Conservation (phyloP, 2,888 invertebrate species). For the Horisme vitalbata region DNA sequence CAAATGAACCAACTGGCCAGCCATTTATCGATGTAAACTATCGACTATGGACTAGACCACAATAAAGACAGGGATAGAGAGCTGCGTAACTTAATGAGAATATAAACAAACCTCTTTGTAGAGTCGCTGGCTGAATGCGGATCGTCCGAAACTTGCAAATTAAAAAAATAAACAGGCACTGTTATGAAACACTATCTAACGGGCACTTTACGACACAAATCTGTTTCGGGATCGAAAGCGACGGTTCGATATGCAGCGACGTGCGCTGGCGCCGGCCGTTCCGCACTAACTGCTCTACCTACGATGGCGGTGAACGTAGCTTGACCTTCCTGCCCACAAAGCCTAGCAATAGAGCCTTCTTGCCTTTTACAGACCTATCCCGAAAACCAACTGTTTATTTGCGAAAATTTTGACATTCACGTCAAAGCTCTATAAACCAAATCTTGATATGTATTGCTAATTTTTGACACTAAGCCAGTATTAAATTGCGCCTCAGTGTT, state of each 20-base stretch:
- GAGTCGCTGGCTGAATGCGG: slow-evolving; percentile 54
- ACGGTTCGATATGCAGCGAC: slow-evolving; percentile 43
- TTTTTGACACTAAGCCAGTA: too few species aligned
- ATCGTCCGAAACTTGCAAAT: slow-evolving; percentile 50
- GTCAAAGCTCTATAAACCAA: too few species aligned
- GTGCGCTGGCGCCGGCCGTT: slow-evolving; percentile 71
- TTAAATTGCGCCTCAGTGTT: too few species aligned
- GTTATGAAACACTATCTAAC: slow-evolving; percentile 71
- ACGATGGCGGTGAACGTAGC: slow-evolving; percentile 64
- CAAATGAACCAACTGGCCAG: slow-evolving; percentile 59
- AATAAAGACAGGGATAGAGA: slow-evolving; percentile 43
- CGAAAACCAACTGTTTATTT: slow-evolving; percentile 49
- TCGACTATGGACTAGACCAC: slow-evolving; percentile 56
- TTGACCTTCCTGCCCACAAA: slow-evolving; percentile 77
- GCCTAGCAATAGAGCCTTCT: slow-evolving; percentile 68
- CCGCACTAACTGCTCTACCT: slow-evolving; percentile 73
- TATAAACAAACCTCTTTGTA: slow-evolving; percentile 65
- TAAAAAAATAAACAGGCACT: slow-evolving; percentile 68
- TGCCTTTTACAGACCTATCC: slow-evolving; percentile 55
- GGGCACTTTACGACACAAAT: slow-evolving; percentile 67
- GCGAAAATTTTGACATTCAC: slow-evolving; percentile 6
- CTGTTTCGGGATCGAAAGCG: slow-evolving; percentile 59
- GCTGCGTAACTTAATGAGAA: slow-evolving; percentile 36
- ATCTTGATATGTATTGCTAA: too few species aligned
- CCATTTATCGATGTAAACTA: slow-evolving; percentile 54